These are phyloP conservation scores for Rhagonycha fulva DNA, from an alignment of 2,888 invertebrate genomes.

Conservation along the genomic window DNA sequence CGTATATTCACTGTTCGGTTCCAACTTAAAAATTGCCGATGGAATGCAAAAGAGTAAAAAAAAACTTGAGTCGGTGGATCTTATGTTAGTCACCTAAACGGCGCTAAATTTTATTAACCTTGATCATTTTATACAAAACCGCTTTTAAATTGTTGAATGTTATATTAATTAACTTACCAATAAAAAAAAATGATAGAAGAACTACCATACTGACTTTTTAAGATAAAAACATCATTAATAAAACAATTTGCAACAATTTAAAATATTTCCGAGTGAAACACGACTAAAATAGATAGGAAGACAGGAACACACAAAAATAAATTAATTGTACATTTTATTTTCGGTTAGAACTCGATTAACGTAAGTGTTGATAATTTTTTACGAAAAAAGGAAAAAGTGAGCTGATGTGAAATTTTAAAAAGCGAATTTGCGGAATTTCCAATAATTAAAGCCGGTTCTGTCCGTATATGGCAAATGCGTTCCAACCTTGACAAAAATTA, in stretches of 20 bases:
- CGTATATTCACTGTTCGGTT: conserved; percentile 4
- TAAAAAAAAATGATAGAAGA: neutral
- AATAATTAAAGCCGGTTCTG: neutral
- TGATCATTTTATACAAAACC: conserved; percentile 6
- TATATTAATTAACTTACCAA: conserved; percentile 9
- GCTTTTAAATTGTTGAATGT: conserved; percentile 9
- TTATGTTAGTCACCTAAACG: conserved; percentile 16
- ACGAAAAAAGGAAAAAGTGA: neutral
- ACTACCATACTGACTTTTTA: neutral
- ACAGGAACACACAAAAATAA: neutral
- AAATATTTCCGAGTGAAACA: neutral
- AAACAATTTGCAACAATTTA: neutral
- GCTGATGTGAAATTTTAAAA: neutral
- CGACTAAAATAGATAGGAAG: neutral
- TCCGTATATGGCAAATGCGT: neutral
- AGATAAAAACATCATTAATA: neutral
- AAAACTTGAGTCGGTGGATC: conserved; percentile 6
- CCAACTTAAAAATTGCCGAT: conserved; percentile 3
- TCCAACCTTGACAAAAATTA: neutral
- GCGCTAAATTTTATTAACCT: conserved; percentile 18
- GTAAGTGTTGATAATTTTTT: neutral
- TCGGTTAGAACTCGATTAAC: neutral
- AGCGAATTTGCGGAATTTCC: neutral
- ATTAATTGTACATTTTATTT: neutral
- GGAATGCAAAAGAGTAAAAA: conserved; percentile 18